These are phyloP conservation scores for Acipenser oxyrinchus DNA, from an alignment of 2,797 vertebrate species.

Conservation along the genomic window DNA sequence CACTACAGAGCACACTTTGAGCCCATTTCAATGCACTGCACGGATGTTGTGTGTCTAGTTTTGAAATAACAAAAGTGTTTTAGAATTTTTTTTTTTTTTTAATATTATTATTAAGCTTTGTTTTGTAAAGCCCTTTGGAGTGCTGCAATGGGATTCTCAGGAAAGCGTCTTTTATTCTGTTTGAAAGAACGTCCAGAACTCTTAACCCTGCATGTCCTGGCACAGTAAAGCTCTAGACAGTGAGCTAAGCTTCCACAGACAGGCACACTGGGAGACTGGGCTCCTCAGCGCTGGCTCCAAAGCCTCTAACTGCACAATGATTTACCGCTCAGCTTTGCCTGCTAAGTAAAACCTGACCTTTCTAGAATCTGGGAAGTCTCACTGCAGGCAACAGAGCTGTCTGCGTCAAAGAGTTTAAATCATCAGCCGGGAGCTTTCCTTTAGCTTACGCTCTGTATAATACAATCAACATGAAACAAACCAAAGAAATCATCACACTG, in stretches of 20 bases:
- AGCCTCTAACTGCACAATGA: constrained; percentile 77
- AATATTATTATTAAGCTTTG: too few species aligned
- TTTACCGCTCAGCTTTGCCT: constrained; percentile 70
- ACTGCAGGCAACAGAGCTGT: constrained; percentile 13
- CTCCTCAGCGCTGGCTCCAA: constrained; percentile 66
- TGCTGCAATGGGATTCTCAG: too few species aligned
- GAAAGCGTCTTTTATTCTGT: neutral
- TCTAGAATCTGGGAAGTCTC: constrained; percentile 58
- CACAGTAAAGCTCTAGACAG: constrained; percentile 54
- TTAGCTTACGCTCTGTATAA: neutral
- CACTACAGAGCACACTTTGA: too few species aligned
- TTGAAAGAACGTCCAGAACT: constrained; percentile 25
- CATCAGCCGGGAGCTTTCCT: neutral
- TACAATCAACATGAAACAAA: neutral
- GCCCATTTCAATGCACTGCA: too few species aligned
- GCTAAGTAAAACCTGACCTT: constrained; percentile 65
- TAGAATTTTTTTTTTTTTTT: too few species aligned
- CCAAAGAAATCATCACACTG: too few species aligned
- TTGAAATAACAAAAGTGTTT: too few species aligned
- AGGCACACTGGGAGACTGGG: constrained; percentile 73
- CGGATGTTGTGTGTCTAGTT: too few species aligned
- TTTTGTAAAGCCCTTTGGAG: too few species aligned
- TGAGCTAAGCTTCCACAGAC: constrained; percentile 60
- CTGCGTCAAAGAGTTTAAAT: neutral
- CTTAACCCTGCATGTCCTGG: constrained; percentile 50